These are phyloP conservation scores for Apotomis capreana DNA, from an alignment of 2,888 invertebrate genomes.

Conservation along the genomic window DNA sequence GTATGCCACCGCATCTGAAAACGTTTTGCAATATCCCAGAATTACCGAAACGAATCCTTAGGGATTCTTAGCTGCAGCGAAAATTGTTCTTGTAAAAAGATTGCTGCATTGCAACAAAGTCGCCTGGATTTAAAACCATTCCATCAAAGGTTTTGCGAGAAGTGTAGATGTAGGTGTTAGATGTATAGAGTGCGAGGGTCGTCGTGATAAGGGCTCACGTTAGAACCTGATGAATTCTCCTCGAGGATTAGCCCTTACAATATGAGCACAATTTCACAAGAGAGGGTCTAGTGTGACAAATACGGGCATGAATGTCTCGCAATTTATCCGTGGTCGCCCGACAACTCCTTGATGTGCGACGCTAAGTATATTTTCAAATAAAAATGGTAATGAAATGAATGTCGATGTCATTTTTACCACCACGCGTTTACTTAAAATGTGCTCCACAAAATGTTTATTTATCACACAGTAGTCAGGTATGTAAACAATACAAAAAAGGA, in stretches of 20 bases:
- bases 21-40: slow-evolving; percentile 14
- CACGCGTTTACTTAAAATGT: background rate
- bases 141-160: slow-evolving; percentile 14
- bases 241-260: slow-evolving; percentile 80
- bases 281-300: slow-evolving; percentile 66
- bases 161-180: slow-evolving; percentile 61
- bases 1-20: slow-evolving; percentile 1
- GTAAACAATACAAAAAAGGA: too few relatives aligned
- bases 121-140: slow-evolving; percentile 19
- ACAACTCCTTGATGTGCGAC: slow-evolving; percentile 48
- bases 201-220: slow-evolving; percentile 66
- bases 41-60: slow-evolving; percentile 23
- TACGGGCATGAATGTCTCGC: slow-evolving; percentile 64
- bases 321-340: slow-evolving; percentile 66
- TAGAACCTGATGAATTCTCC: slow-evolving; percentile 76
- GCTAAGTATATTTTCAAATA: slow-evolving; percentile 74
- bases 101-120: slow-evolving; percentile 29
- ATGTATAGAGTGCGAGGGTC: slow-evolving; percentile 61
- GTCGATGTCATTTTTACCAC: background rate
- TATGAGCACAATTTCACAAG: slow-evolving; percentile 79
- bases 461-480: too few relatives aligned
- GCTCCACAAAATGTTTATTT: too few relatives aligned
- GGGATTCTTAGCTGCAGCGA: slow-evolving; percentile 15
- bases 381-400: slow-evolving; percentile 73
- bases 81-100: slow-evolving; percentile 18